Base-by-base conservation (phyloP, 2,113 vertebrate genomes). In the Gadus macrocephalus region DNA sequence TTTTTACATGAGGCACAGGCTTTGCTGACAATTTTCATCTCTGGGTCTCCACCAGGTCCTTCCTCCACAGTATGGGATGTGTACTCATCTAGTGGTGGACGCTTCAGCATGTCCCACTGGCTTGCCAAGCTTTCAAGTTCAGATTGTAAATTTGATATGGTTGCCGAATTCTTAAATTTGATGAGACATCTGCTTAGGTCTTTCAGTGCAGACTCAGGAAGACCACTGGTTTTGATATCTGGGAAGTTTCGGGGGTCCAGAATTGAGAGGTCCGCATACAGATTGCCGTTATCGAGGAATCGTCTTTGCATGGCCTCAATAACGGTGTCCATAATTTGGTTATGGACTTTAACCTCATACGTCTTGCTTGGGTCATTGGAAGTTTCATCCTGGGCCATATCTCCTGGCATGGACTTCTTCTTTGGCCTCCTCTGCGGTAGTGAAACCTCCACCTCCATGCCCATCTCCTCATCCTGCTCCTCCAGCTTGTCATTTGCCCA, bases 401-500 rank as follows among this genome's bases (percentile, higher is more conserved):
- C 66, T 66, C 42, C 42, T 6, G 66, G n/a, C 66, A 67, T 67
- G n/a, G 19, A 19, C 25, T 55, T 67, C 66, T 27, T 67, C n/a
- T 62, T 58, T 53, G 65, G 20, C 25, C 69, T 15, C 69, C 66
- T 17, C 66, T 66, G 20, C 20, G 20, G 20, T 15, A 66, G 53
- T 69, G 11, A n/a, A 69, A 56, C 38, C 59, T 74, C 71, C 28
- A 70, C 53, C 53, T 70, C 61, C 15, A 70, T 49, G 20, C 53
- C 42, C 28, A 11, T 62, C 27, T 64, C 20, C 15, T 59, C 55
- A 70, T 70, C 69, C 16, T 64, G 60, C 61, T 62, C 68, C 35
- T 63, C 20, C 5, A 53, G 16, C 63, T 74, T 74, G 38, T 64
- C 59, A 74, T 74, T 74, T 71, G 60, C 68, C 76, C 71, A 70